phyloP scores from a whole-genome alignment of 1,140 invertebrate genomes.

The Fopius arisanus region DNA sequence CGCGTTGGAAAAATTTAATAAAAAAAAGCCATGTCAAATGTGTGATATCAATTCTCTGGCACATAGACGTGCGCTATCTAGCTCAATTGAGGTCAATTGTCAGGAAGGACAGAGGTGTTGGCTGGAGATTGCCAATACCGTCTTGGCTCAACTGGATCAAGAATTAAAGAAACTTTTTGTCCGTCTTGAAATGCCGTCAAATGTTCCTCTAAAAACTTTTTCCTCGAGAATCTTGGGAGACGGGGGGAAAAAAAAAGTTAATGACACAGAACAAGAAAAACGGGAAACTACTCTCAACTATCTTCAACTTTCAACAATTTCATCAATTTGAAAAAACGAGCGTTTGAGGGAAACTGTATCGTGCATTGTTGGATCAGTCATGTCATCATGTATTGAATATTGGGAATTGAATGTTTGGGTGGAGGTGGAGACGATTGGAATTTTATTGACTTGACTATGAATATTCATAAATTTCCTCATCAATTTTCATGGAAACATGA shows the following conservation, averaged over 20 bases:
- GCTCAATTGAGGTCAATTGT: conserved; percentile 28
- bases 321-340: not conserved
- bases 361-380: too few relatives aligned
- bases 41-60: not conserved
- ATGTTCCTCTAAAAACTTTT: conserved; percentile 1
- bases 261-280: not conserved
- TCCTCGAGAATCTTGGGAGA: not conserved
- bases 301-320: not conserved
- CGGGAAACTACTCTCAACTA: not conserved
- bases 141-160: not conserved
- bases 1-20: not conserved
- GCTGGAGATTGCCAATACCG: not conserved
- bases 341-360: not conserved
- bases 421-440: too few relatives aligned
- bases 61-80: not conserved
- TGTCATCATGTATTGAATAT: too few relatives aligned
- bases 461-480: too few relatives aligned
- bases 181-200: not conserved
- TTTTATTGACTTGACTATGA: too few relatives aligned
- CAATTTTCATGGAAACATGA: too few relatives aligned
- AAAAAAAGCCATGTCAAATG: not conserved
- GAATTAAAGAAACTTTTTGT: conserved; percentile 10
- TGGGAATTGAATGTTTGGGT: too few relatives aligned
- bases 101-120: conserved; percentile 18
- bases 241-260: not conserved